phyloP scores from a whole-genome alignment of 2,888 invertebrate species.

The Agapostemon virescens region DNA sequence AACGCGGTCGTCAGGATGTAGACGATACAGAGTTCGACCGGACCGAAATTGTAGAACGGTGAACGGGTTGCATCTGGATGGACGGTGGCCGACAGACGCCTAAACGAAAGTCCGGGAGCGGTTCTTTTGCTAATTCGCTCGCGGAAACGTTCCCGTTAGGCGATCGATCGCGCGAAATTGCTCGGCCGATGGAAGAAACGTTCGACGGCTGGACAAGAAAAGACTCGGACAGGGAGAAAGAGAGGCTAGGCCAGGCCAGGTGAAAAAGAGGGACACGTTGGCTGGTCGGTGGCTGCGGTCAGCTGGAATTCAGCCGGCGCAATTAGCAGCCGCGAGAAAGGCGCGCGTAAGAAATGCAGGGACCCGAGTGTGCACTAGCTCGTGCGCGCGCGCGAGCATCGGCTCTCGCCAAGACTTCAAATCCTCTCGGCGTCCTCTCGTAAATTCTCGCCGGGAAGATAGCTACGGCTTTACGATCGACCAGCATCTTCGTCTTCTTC shows the following conservation, averaged over 20 bases:
- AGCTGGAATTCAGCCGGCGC: constrained; percentile 55
- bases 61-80: neutral
- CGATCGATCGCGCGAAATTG: constrained; percentile 54
- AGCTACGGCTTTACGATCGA: neutral
- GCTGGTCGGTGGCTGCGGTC: constrained; percentile 30
- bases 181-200: constrained; percentile 18
- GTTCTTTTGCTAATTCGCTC: constrained; percentile 12
- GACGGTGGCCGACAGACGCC: neutral
- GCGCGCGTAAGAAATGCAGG: constrained; percentile 47
- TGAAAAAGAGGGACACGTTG: constrained; percentile 11
- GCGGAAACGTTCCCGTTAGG: constrained; percentile 46
- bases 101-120: constrained; percentile 11
- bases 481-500: neutral
- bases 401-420: neutral
- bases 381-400: neutral
- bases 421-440: neutral
- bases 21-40: neutral
- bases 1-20: too few species aligned
- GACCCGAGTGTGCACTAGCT: constrained; percentile 34
- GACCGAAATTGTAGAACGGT: neutral
- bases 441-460: constrained; percentile 5
- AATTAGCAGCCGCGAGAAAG: constrained; percentile 59
- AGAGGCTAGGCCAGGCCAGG: constrained; percentile 16
- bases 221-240: constrained; percentile 8
- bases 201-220: constrained; percentile 38